A percentile compares a stretch with the other conserved stretches of the same genome.
Conservation (phyloP, 2,113 vertebrate genomes). For the Vidua macroura region DNA sequence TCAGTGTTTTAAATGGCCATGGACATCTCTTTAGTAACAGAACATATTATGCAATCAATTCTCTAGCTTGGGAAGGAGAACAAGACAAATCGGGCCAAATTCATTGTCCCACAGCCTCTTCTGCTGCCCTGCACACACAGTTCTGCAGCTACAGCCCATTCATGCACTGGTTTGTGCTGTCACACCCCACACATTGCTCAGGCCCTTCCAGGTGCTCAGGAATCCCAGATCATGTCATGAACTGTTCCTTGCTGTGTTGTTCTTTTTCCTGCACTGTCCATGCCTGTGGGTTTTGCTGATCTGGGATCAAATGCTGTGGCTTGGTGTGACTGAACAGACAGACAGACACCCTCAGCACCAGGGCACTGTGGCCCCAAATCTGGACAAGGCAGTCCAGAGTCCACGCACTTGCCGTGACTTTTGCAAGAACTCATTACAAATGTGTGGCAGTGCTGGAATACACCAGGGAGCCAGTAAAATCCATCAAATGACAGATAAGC, state of each 20-base stretch:
- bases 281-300: background rate
- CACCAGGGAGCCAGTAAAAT: background rate
- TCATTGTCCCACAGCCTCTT: background rate
- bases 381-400: background rate
- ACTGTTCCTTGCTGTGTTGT: background rate
- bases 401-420: background rate
- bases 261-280: background rate
- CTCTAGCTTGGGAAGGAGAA: background rate
- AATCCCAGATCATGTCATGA: background rate
- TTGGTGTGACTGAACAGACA: background rate
- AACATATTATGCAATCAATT: background rate
- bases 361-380: background rate
- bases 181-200: background rate
- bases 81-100: background rate
- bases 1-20: background rate
- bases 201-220: background rate
- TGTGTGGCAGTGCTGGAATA: background rate
- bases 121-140: background rate
- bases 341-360: background rate
- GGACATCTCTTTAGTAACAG: background rate
- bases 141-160: background rate
- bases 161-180: background rate
- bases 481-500: background rate
- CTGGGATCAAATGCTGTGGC: background rate
- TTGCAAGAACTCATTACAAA: background rate